Conservation (phyloP, 2,113 vertebrate species). For the Suncus etruscus region DNA sequence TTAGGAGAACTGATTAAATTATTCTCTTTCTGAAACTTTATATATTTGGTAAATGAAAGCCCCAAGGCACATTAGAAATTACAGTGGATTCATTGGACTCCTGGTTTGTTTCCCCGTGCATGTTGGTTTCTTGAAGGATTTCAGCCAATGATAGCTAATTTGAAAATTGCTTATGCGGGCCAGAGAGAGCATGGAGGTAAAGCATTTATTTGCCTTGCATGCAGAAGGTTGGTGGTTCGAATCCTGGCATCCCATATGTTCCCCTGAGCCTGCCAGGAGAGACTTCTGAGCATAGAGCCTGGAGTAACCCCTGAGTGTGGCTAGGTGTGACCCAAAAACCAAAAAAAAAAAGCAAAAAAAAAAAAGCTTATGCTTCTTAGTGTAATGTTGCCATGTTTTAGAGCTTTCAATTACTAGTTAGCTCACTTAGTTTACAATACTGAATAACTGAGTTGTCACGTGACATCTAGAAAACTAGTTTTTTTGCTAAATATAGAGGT, state of each 20-base stretch:
- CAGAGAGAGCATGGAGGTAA: too few relatives aligned
- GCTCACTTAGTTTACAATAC: conserved; percentile 56
- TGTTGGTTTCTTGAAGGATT: conserved; percentile 57
- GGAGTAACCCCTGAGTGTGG: too few relatives aligned
- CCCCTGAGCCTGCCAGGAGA: too few relatives aligned
- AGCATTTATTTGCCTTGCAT: too few relatives aligned
- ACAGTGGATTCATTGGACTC: conserved; percentile 29
- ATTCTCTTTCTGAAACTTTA: conserved; percentile 27
- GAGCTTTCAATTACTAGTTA: conserved; percentile 47
- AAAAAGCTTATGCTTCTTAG: conserved; percentile 3
- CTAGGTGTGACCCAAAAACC: too few relatives aligned
- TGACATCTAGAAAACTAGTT: conserved; percentile 71
- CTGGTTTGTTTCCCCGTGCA: conserved; percentile 37
- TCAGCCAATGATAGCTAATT: conserved; percentile 41
- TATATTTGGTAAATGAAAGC: background rate
- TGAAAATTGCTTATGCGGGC: conserved; percentile 49
- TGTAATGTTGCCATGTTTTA: conserved; percentile 45
- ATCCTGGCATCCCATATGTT: too few relatives aligned
- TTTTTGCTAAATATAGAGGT: conserved; percentile 75
- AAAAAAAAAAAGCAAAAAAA: too few relatives aligned
- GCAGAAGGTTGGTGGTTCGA: too few relatives aligned
- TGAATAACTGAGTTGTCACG: conserved; percentile 65
- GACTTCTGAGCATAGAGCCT: too few relatives aligned
- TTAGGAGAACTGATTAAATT: conserved; percentile 40
- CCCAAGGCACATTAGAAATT: conserved; percentile 3